Evolutionary conservation across 2,888 invertebrate species (phyloP).

Genomic region (Stenurella melanura): DNA sequence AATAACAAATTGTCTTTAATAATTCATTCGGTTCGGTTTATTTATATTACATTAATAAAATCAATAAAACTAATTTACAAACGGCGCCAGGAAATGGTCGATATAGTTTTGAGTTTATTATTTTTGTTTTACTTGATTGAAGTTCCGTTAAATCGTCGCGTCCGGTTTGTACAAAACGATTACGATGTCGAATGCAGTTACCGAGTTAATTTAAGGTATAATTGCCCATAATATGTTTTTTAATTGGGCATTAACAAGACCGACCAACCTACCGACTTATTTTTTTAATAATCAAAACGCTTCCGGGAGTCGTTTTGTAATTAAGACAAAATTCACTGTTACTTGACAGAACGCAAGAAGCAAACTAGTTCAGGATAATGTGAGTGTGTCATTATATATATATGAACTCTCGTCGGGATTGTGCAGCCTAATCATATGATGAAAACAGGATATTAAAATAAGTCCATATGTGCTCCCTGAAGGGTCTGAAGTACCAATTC

Average conservation of each 20-base stretch:
- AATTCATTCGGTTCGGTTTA: neutral
- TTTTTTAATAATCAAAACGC: slow-evolving; percentile 22
- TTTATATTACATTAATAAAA: slow-evolving; percentile 21
- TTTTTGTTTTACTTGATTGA: slow-evolving; percentile 36
- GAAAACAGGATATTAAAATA: neutral
- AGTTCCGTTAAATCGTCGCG: slow-evolving; percentile 41
- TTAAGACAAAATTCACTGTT: slow-evolving; percentile 15
- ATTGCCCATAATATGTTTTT: slow-evolving; percentile 41
- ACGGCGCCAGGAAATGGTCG: slow-evolving; percentile 42
- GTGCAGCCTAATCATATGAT: neutral
- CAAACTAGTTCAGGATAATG: neutral
- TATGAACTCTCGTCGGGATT: neutral
- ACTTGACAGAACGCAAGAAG: neutral
- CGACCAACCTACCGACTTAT: slow-evolving; percentile 43
- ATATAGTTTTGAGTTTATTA: slow-evolving; percentile 35
- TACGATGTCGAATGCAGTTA: slow-evolving; percentile 39
- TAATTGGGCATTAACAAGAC: slow-evolving; percentile 40
- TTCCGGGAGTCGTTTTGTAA: slow-evolving; percentile 15
- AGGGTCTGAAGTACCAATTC: too few relatives aligned
- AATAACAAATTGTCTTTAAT: slow-evolving; percentile 15
- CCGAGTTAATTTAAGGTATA: slow-evolving; percentile 40
- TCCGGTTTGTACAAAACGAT: slow-evolving; percentile 20
- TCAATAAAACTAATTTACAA: slow-evolving; percentile 31
- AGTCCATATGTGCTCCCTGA: too few relatives aligned
- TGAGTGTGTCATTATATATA: neutral